phyloP scores from a whole-genome alignment of 2,888 invertebrate species.

The Heliothis peltigera region DNA sequence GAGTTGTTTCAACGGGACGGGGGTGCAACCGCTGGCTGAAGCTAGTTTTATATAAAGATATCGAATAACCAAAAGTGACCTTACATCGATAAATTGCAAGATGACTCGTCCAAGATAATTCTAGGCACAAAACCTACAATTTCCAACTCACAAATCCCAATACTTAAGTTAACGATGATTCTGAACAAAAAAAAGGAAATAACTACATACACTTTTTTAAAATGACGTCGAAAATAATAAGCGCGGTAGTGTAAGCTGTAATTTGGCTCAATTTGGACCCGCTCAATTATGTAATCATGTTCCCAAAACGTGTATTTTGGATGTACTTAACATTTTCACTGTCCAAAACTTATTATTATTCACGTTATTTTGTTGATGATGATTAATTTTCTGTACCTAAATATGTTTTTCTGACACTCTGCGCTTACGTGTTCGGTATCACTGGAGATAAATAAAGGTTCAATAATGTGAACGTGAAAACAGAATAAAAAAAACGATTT shows the following conservation, averaged over 20 bases:
- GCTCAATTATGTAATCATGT: conserved; percentile 61
- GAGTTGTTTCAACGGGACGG: too few species aligned
- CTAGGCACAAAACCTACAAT: conserved; percentile 44
- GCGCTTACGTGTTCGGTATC: conserved; percentile 9
- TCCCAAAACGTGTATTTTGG: conserved; percentile 53
- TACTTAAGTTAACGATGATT: conserved; percentile 57
- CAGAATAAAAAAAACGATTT: too few species aligned
- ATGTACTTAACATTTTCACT: conserved; percentile 53
- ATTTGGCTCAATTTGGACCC: conserved; percentile 56
- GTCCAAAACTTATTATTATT: conserved; percentile 48
- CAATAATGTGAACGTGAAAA: not conserved
- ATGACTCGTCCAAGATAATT: conserved; percentile 27
- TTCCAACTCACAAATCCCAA: conserved; percentile 42
- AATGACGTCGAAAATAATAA: conserved; percentile 47
- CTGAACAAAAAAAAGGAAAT: conserved; percentile 45
- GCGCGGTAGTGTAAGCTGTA: conserved; percentile 53
- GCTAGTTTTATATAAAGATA: not conserved
- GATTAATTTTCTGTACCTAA: conserved; percentile 39
- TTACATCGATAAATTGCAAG: conserved; percentile 7
- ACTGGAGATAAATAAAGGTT: not conserved
- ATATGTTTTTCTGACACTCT: conserved; percentile 29
- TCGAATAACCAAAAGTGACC: not conserved
- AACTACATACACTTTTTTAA: conserved; percentile 45
- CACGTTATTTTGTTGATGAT: conserved; percentile 34
- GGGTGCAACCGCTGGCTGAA: too few species aligned